These are phyloP conservation scores for Platichthys stellatus DNA, from an alignment of 2,113 vertebrate genomes.

Conservation along the genomic window DNA sequence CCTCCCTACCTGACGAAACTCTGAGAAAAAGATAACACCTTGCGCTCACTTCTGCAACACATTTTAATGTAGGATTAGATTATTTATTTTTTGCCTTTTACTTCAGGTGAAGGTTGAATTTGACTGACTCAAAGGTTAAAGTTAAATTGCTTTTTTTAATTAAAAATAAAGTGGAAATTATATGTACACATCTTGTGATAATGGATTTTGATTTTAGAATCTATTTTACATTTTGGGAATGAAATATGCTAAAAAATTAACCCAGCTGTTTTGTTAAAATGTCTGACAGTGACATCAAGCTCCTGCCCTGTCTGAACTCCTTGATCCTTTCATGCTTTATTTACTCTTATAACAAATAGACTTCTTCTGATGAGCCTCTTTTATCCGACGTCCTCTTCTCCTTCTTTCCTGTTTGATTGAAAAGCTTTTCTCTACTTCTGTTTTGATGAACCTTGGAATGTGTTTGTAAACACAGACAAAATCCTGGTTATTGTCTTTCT, in stretches of 20 bases:
- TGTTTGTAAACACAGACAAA: background rate
- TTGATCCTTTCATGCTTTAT: too few species aligned
- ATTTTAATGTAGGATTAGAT: conserved; percentile 1
- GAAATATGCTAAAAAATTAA: too few species aligned
- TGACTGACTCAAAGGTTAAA: too few species aligned
- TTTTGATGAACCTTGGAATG: conserved; percentile 20
- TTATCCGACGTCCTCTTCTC: background rate
- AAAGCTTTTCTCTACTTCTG: background rate
- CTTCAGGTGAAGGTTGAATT: background rate
- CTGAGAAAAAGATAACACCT: conserved; percentile 2
- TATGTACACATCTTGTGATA: background rate
- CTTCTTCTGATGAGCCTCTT: background rate
- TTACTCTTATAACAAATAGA: too few species aligned
- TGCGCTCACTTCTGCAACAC: background rate
- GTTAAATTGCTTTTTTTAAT: too few species aligned
- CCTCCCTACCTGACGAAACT: conserved; percentile 33
- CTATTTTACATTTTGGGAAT: too few species aligned
- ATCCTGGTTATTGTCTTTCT: conserved; percentile 18
- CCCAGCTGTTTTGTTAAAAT: too few species aligned
- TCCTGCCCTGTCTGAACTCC: too few species aligned
- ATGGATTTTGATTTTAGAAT: background rate
- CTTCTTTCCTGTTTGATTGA: background rate
- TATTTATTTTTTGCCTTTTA: background rate
- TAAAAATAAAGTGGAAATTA: background rate
- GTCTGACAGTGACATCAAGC: too few species aligned